Conservation (phyloP, 1,140 invertebrate genomes). For the Amphibalanus amphitrite region DNA sequence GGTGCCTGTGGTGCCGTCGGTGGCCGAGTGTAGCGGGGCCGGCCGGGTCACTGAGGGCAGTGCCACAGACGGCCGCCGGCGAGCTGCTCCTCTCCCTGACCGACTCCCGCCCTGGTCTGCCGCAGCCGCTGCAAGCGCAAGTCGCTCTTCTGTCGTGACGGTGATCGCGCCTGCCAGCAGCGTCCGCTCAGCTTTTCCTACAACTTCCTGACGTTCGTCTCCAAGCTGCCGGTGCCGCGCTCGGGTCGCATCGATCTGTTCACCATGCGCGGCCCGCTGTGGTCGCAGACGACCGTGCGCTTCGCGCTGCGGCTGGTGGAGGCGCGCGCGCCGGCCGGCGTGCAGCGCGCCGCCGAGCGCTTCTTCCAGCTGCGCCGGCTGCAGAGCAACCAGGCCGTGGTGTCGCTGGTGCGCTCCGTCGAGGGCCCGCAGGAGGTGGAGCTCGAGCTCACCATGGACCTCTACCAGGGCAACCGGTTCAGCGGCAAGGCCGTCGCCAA, state of each 20-base stretch:
- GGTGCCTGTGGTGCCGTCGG: too few relatives aligned
- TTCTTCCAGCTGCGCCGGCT: conserved; percentile 40
- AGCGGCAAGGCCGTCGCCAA: conserved; percentile 63
- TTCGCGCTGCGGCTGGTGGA: conserved; percentile 54
- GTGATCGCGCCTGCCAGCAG: conserved; percentile 49
- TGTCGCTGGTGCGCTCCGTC: conserved; percentile 49
- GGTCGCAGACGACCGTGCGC: conserved; percentile 43
- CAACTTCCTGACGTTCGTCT: conserved; percentile 78
- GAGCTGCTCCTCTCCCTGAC: background rate
- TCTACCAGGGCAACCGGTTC: conserved; percentile 46
- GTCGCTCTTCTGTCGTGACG: conserved; percentile 42
- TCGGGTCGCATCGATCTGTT: conserved; percentile 55
- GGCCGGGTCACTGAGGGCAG: too few relatives aligned
- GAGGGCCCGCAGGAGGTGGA: conserved; percentile 77
- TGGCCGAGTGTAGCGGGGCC: too few relatives aligned
- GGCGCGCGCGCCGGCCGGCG: conserved; percentile 38
- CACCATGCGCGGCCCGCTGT: conserved; percentile 61
- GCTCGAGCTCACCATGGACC: conserved; percentile 65
- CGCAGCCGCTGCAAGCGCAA: conserved; percentile 61
- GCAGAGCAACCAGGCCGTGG: conserved; percentile 45
- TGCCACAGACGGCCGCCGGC: too few relatives aligned
- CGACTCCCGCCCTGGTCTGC: conserved; percentile 21
- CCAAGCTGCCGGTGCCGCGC: conserved; percentile 53
- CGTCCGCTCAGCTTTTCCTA: conserved; percentile 67
- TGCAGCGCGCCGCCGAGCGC: conserved; percentile 39